Base-by-base conservation (phyloP, 2,888 invertebrate genomes). In the Lithosia quadra region DNA sequence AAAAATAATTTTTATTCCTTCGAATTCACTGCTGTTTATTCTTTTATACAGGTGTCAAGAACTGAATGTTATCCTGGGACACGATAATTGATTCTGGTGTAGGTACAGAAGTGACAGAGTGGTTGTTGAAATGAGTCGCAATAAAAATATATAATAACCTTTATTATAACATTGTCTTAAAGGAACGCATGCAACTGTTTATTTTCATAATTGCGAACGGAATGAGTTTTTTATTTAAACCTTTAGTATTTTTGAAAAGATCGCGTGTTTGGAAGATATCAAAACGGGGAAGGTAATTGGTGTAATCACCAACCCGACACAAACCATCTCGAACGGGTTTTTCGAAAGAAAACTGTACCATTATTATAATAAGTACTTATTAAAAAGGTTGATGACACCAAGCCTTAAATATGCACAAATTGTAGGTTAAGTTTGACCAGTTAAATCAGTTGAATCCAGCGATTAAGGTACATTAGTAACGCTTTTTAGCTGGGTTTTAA, bases 341-440 rank as follows among this genome's bases (percentile, higher is more conserved):
- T 78, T 78, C 49, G 39, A 33, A 72, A 80, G 64, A 78, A 78
- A 73, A 78, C 65, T 69, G 72, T 69, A 71, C 63, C 67, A 80
- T 80, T 80, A 80, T 80, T 74, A 67, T 78, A 78, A 74, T 78
- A 70, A 80, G 78, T 72, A 70, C 62, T 78, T 75, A 78, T 77
- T 77, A 71, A 80, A 77, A 74, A 79, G 79, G 78, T 80, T 80
- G 80, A 78, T 74, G 79, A 78, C 78, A 78, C 75, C 63, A 10
- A 18, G 49, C 11, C n/a, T 49, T 49, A 33, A 53, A 74, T 43
- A 70, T 57, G 36, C 4, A 58, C 57, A 49, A 63, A 65, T 65
- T 71, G 67, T 62, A 36, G 28, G 15, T 4, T 3, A 61, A 33
- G 1, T 2, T 22, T 56, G 7, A 15, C 56, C 22, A 56, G 56